Percentiles rank a stretch among this genome's conserved stretches.
Evolutionary conservation across 2,888 invertebrate genomes (phyloP).

Genomic region (Callosobruchus maculatus): DNA sequence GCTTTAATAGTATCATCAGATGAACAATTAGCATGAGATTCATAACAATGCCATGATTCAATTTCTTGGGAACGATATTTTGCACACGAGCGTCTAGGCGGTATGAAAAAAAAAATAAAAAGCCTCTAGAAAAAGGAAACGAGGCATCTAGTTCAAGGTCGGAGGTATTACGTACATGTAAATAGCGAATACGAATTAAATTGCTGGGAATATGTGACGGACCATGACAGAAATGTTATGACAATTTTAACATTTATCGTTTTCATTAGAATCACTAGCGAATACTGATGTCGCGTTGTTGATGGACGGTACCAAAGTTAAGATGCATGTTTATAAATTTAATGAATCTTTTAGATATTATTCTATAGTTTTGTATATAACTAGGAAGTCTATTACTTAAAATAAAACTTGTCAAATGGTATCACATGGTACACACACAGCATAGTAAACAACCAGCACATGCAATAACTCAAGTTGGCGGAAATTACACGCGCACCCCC

Average conservation of each 20-base stretch:
- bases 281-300: conserved; percentile 1
- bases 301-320: not conserved
- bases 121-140: conserved; percentile 18
- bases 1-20: not conserved
- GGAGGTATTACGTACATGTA: conserved; percentile 15
- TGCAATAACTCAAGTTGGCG: no score
- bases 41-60: not conserved
- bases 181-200: conserved; percentile 13
- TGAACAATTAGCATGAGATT: not conserved
- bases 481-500: no score
- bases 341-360: no score
- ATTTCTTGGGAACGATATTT: not conserved
- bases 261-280: conserved; percentile 14
- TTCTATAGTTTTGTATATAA: no score
- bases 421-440: no score
- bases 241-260: conserved; percentile 22
- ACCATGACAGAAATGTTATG: conserved; percentile 27
- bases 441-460: no score
- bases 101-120: conserved; percentile 6
- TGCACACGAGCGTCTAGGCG: not conserved
- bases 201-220: conserved; percentile 25
- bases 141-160: conserved; percentile 27
- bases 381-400: no score
- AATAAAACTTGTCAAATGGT: no score
- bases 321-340: no score